Evolutionary conservation across 2,797 vertebrate genomes (phyloP).

Genomic region (Characodon lateralis): DNA sequence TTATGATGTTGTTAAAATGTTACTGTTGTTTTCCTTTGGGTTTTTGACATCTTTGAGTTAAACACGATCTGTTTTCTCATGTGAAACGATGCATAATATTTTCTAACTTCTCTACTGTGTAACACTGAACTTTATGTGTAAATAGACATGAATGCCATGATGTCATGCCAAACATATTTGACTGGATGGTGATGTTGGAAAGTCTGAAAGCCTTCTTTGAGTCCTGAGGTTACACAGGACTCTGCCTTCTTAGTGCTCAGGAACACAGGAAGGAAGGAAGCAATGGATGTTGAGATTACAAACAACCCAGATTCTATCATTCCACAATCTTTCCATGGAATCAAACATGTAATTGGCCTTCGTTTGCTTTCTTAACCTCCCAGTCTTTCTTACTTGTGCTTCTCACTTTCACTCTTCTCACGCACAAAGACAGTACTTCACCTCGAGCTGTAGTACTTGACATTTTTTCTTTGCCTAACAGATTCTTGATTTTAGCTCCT

Average conservation of each 20-base stretch:
- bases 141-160: not conserved
- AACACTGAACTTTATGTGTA: slow-evolving; percentile 1
- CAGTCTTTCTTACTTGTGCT: not conserved
- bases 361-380: slow-evolving; percentile 19
- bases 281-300: slow-evolving; percentile 16
- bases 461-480: slow-evolving; percentile 54
- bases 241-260: slow-evolving; percentile 13
- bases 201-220: not conserved
- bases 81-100: not conserved
- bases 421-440: slow-evolving; percentile 24
- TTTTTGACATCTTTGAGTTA: not conserved
- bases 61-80: not conserved
- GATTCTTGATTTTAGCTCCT: slow-evolving; percentile 21
- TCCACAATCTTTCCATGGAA: slow-evolving; percentile 25
- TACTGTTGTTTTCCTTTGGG: not conserved
- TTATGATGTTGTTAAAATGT: not conserved
- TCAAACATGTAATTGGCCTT: not conserved
- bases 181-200: not conserved
- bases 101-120: not conserved
- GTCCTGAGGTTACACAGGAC: slow-evolving; percentile 6
- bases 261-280: slow-evolving; percentile 40
- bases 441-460: slow-evolving; percentile 37
- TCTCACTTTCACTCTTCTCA: not conserved
- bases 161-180: not conserved
- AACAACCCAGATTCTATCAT: slow-evolving; percentile 25